Conservation (phyloP, 2,113 vertebrate species). For the Gavia stellata region DNA sequence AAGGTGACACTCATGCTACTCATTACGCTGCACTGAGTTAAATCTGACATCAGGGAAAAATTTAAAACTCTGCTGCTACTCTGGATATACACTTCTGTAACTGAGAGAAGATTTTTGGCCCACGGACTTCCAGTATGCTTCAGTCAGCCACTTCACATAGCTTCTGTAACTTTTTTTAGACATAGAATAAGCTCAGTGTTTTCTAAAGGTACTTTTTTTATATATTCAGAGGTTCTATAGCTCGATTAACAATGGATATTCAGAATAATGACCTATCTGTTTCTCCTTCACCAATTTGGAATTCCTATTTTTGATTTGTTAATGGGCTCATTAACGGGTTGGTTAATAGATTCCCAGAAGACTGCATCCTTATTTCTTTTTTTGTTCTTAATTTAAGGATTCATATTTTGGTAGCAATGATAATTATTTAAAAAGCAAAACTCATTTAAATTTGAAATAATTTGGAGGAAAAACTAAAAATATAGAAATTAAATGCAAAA, state of each 20-base stretch:
- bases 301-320: neutral
- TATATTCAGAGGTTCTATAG: neutral
- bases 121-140: neutral
- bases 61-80: neutral
- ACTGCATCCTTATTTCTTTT: neutral
- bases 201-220: neutral
- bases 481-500: neutral
- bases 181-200: neutral
- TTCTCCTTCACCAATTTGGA: neutral
- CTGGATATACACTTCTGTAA: neutral
- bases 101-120: neutral
- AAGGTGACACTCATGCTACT: neutral
- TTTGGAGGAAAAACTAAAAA: neutral
- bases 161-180: neutral
- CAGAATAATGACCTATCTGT: neutral
- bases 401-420: neutral
- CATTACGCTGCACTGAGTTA: neutral
- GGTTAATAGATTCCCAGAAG: neutral
- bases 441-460: neutral
- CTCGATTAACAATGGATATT: neutral
- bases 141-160: neutral
- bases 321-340: neutral
- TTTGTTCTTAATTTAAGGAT: neutral
- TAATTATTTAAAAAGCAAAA: neutral
- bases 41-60: neutral